These are phyloP conservation scores for Microtus montanus DNA, from an alignment of 2,113 vertebrate genomes.

Conservation along the genomic window DNA sequence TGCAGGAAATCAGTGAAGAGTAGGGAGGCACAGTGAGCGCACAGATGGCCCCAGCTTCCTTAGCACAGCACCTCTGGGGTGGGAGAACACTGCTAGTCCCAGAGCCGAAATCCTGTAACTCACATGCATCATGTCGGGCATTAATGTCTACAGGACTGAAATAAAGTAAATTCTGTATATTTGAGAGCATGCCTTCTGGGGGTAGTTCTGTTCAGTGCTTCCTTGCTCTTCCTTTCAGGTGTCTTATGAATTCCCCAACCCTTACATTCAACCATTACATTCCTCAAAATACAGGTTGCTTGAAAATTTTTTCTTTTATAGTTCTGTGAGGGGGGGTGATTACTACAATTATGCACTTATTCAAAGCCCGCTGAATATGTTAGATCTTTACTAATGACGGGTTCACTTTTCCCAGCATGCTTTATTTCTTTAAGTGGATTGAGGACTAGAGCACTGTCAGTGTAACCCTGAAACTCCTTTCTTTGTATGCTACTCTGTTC, in stretches of 20 bases:
- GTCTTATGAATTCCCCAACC: not conserved
- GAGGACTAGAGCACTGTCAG: too few relatives aligned
- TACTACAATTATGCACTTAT: not conserved
- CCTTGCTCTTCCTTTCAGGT: not conserved
- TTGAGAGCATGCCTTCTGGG: not conserved
- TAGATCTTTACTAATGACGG: not conserved
- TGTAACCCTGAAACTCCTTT: not conserved
- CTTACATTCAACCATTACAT: not conserved
- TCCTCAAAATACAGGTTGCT: not conserved
- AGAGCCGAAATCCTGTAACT: not conserved
- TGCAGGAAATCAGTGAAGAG: not conserved
- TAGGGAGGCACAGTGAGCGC: not conserved
- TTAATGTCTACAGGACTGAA: not conserved
- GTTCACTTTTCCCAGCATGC: not conserved
- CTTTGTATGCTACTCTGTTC: not conserved
- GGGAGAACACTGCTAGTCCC: not conserved
- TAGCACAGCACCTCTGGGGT: not conserved
- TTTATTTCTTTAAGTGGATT: not conserved
- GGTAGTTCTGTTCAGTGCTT: not conserved
- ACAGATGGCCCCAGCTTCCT: not conserved
- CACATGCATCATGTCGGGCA: not conserved
- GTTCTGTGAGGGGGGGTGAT: not conserved
- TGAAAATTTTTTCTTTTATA: not conserved
- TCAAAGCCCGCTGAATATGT: not conserved
- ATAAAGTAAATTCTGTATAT: rapidly evolving